Percentiles rank a stretch among this genome's conserved stretches.
phyloP scores from a whole-genome alignment of 2,113 vertebrate genomes.

The Tachysurus fulvidraco region DNA sequence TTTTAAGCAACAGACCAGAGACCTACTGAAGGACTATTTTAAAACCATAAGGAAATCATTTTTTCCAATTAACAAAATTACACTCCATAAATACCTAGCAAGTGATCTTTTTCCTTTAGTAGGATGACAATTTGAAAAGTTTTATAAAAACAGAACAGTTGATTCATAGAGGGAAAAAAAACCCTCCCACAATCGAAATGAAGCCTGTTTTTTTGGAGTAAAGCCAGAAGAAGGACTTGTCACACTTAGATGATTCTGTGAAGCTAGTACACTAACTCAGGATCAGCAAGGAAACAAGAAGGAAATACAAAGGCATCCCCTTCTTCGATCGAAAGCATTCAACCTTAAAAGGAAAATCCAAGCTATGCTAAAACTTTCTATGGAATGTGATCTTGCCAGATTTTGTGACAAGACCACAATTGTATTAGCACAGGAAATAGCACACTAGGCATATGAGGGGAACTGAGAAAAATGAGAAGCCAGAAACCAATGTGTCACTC shows the following conservation, averaged over 20 bases:
- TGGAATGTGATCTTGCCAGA: slow-evolving; percentile 44
- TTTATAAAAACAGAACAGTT: slow-evolving; percentile 8
- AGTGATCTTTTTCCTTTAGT: slow-evolving; percentile 33
- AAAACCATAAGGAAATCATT: slow-evolving; percentile 36
- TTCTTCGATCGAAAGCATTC: slow-evolving; percentile 50
- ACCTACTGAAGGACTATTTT: slow-evolving; percentile 33
- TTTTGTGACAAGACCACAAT: slow-evolving; percentile 9
- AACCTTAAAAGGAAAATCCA: slow-evolving; percentile 51
- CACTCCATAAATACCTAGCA: slow-evolving; percentile 37
- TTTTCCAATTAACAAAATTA: slow-evolving; percentile 46
- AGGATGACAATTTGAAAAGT: slow-evolving; percentile 17
- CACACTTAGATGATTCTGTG: slow-evolving; percentile 67
- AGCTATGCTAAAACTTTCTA: slow-evolving; percentile 43
- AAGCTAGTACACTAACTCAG: slow-evolving; percentile 63
- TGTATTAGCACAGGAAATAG: neutral
- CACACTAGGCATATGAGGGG: slow-evolving; percentile 17
- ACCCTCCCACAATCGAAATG: slow-evolving; percentile 13
- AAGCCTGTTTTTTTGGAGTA: neutral
- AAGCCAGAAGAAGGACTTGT: slow-evolving; percentile 58
- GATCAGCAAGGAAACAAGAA: slow-evolving; percentile 61
- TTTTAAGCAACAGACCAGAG: slow-evolving; percentile 41
- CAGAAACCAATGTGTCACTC: slow-evolving; percentile 54
- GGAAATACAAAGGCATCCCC: slow-evolving; percentile 46
- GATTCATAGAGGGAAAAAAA: neutral
- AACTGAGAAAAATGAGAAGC: slow-evolving; percentile 55